phyloP scores from a whole-genome alignment of 2,797 vertebrate species.

The Crax fasciolata region DNA sequence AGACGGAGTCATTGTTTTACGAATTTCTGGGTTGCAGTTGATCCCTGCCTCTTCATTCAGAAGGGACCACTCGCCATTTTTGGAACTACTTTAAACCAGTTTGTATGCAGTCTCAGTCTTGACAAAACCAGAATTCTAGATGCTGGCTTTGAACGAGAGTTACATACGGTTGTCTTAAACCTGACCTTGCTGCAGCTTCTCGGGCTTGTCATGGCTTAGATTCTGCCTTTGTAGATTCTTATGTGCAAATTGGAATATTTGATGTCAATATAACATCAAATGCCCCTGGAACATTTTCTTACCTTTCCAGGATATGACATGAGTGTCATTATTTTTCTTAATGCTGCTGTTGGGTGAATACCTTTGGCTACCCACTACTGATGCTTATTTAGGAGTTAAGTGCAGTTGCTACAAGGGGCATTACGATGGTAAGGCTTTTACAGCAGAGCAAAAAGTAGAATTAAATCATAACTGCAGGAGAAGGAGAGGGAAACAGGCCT shows the following conservation, averaged over 20 bases:
- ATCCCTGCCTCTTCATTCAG: neutral
- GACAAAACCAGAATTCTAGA: slow-evolving; percentile 18
- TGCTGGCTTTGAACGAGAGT: neutral
- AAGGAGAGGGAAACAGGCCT: neutral
- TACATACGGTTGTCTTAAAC: neutral
- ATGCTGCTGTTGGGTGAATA: neutral
- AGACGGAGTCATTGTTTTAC: slow-evolving; percentile 43
- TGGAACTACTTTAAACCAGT: slow-evolving; percentile 47
- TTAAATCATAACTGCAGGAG: neutral
- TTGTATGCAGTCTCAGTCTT: neutral
- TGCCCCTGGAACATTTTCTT: neutral
- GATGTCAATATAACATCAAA: neutral
- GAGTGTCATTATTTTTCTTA: neutral
- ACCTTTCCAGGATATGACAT: neutral
- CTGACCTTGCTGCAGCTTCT: neutral
- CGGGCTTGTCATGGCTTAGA: neutral
- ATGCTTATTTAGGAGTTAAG: neutral
- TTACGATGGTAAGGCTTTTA: neutral
- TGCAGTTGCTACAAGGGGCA: neutral
- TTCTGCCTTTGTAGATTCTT: neutral
- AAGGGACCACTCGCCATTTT: neutral
- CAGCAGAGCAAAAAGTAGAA: neutral
- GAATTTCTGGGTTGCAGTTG: slow-evolving; percentile 19
- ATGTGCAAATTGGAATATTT: neutral
- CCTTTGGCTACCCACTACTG: rapidly evolving